Evolutionary conservation across 2,113 vertebrate genomes (phyloP).

Genomic region (Thunnus maccoyii): DNA sequence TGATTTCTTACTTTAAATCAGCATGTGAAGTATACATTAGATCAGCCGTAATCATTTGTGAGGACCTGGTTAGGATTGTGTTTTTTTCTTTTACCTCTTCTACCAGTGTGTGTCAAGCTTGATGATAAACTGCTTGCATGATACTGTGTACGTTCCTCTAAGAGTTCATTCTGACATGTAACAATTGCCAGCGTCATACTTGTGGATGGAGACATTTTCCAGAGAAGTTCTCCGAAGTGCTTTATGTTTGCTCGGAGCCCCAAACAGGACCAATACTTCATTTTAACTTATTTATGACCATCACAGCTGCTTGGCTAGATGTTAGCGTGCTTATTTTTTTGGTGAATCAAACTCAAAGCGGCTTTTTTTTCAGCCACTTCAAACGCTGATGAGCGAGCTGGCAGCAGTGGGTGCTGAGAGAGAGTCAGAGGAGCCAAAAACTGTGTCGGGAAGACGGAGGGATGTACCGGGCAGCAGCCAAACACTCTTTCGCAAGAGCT

Average conservation of each 20-base stretch:
- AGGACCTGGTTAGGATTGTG: background rate
- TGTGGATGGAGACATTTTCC: background rate
- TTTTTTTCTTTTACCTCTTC: background rate
- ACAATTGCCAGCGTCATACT: background rate
- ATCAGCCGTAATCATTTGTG: background rate
- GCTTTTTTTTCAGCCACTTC: slow-evolving; percentile 16
- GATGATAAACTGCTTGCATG: background rate
- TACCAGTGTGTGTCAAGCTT: slow-evolving; percentile 1
- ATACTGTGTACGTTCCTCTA: too few species aligned
- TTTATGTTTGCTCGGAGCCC: background rate
- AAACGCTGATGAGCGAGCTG: background rate
- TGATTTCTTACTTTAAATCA: slow-evolving; percentile 5
- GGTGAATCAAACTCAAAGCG: background rate
- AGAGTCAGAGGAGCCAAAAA: background rate
- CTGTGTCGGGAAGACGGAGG: background rate
- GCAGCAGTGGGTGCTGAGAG: background rate
- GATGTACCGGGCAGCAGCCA: background rate
- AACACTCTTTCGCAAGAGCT: background rate
- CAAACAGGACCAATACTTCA: slow-evolving; percentile 4
- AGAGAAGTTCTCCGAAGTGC: background rate
- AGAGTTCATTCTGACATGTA: background rate
- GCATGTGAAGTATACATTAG: background rate
- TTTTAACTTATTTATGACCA: slow-evolving; percentile 19
- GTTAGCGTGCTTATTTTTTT: background rate
- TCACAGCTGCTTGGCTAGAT: slow-evolving; percentile 36